Conservation (phyloP, 2,113 vertebrate species). For the Alces alces region DNA sequence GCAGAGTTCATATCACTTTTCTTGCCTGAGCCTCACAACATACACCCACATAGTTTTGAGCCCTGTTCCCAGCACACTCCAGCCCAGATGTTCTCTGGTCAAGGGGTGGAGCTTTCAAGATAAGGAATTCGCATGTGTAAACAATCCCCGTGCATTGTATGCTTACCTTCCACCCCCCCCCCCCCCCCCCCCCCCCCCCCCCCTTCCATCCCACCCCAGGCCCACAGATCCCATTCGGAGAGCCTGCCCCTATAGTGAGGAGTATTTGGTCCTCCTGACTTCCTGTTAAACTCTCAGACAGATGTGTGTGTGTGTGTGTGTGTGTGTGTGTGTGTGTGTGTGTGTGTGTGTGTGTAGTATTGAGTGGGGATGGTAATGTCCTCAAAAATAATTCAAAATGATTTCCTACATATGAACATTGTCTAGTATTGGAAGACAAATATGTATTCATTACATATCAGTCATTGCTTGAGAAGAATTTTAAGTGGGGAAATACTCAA, state of each 20-base stretch:
- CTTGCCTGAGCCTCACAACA: slow-evolving; percentile 24
- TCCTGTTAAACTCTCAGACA: not conserved
- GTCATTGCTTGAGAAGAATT: not conserved
- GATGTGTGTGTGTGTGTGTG: not conserved
- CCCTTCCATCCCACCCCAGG: not conserved
- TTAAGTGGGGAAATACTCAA: not conserved
- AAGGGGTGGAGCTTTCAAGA: not conserved
- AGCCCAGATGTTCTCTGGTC: not conserved
- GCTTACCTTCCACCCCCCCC: not conserved
- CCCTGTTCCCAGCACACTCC: not conserved
- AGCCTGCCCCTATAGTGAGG: not conserved
- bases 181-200: not conserved
- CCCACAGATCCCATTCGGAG: not conserved
- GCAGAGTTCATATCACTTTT: not conserved
- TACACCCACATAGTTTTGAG: not conserved
- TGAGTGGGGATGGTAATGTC: not conserved
- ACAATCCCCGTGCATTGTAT: not conserved
- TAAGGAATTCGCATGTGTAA: not conserved
- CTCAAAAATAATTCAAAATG: not conserved
- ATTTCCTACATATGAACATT: not conserved
- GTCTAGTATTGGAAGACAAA: not conserved
- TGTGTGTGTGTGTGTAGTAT: not conserved
- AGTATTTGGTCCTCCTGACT: not conserved
- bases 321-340: not conserved
- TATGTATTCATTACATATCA: not conserved